Evolutionary conservation across 2,113 vertebrate species (phyloP), one percentile per base, ranked within the genome.

Genomic region (Beaufortia kweichowensis): DNA sequence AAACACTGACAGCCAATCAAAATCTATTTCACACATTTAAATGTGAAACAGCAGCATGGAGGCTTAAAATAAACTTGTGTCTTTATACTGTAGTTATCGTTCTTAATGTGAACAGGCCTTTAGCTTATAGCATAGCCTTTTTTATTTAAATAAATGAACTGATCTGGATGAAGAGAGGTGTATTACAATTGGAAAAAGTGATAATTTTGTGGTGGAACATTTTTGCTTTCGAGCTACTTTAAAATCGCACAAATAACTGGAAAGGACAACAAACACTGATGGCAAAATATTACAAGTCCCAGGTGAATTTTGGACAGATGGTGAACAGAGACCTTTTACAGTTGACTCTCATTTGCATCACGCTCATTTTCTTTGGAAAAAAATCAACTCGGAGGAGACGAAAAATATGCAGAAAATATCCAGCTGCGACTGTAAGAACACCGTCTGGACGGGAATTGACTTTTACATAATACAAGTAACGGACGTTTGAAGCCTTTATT

Each of bases 291-390:
- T 62, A 61, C 57, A 48, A 28, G 59, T 77, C 73, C 53, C 84
- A 72, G 65, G 81, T 83, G 83, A 79, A 50, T 73, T 75, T 28
- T 7, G 39, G 35, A 77, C 79, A 72, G 65, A 76, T 77, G 79
- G 68, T 70, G 60, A 78, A 74, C 65, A 67, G 57, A 85, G 67
- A 46, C 59, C 31, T 68, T 80, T 77, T 46, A 14, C 50, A 55
- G 76, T 57, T 80, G 66, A 67, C 46, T 77, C 70, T 74, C 71
- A 80, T 82, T 79, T 83, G 81, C 79, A 82, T 82, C 53, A 50
- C 48, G 46, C 67, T 72, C 29, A 12, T 53, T 78, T 71, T 77
- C 35, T 62, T 60, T 67, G 55, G 55, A 55, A 53, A 55, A 50
- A 39, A 61, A 15, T n/a, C 21, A 41, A 43, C 66, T 75, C 41